Percentiles rank a stretch among this genome's conserved stretches.
Conservation (phyloP, 2,113 vertebrate species). For the Pampusana beccarii region DNA sequence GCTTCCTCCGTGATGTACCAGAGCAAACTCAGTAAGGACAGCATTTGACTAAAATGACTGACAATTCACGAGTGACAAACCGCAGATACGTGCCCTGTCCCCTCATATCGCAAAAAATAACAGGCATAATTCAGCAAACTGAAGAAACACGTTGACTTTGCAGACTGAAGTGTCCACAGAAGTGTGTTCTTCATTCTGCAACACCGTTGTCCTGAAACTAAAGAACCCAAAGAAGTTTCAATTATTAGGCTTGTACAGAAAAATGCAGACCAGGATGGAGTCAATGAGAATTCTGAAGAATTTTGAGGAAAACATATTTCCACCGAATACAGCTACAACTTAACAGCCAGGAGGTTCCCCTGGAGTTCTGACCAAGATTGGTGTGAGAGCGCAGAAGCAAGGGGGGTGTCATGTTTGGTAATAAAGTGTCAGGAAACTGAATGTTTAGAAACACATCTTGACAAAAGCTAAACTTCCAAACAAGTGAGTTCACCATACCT, state of each 20-base stretch:
- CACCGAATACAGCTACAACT: background rate
- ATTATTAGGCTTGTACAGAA: background rate
- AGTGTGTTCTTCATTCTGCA: background rate
- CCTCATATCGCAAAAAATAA: background rate
- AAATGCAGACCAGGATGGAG: background rate
- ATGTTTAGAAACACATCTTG: background rate
- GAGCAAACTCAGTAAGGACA: background rate
- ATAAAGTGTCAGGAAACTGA: background rate
- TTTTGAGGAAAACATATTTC: background rate
- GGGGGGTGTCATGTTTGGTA: background rate
- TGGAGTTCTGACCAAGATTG: background rate
- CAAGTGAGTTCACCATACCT: background rate
- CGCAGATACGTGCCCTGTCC: background rate
- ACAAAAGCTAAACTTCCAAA: background rate
- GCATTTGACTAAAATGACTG: background rate
- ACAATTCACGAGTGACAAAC: background rate
- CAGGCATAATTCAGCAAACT: fast-evolving
- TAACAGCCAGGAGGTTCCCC: background rate
- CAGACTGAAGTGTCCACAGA: background rate
- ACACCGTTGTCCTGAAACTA: background rate
- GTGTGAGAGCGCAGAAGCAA: background rate
- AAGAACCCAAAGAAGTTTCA: background rate
- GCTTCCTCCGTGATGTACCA: background rate
- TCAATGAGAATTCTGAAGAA: background rate
- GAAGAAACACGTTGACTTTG: background rate